Base-by-base conservation (phyloP, 2,797 vertebrate genomes). In the Diplodus sargus region DNA sequence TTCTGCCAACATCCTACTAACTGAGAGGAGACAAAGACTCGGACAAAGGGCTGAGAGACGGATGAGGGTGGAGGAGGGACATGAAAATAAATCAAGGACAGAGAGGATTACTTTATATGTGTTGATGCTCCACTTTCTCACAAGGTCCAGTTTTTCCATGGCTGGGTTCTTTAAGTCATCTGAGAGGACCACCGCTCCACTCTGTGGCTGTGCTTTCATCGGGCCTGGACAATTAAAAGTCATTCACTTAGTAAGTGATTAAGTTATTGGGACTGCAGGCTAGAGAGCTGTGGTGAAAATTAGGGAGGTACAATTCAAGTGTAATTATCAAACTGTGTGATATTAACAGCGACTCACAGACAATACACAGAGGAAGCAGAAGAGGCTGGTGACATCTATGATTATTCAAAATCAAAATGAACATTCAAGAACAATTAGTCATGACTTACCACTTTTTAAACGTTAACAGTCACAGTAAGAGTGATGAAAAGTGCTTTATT, bases 121-220 rank as follows among this genome's bases (percentile, higher is more conserved):
- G 92, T 98, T 99, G 90, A 99, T 95, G 94, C 98, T 99, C 98
- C 98, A 99, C 91, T 97, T 99, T 89, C 97, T 96, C 91, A 99
- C 97, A 60, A 99, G 91, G 82, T 99, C 98, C 89, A 99, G 91
- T 90, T 99, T 99, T 90, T 99, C 98, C 95, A 99, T 96, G 23
- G 98, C 97, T 25, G 98, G 97, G 90, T 94, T 99, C 94, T 97
- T 99, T 45, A 97, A 86, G 90, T 99, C 98, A 74, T 99, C 98
- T 34, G 97, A 95, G 65, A 99, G 93, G 81, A 99, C 96, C 94
- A 99, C 88, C 0, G 97, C 96, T 78, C 97, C 97, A 63, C 95
- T 96, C 76, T 90, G 93, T 42, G 87, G 67, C 73, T 94, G 87
- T 23, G 79, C 81, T 28, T 81, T 73, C 81, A 81, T 85, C 25